Percentiles rank a stretch among this genome's conserved stretches.
These are phyloP conservation scores for Drosophila aff. DNA, from an alignment of 1,140 invertebrate genomes.

Conservation along the genomic window DNA sequence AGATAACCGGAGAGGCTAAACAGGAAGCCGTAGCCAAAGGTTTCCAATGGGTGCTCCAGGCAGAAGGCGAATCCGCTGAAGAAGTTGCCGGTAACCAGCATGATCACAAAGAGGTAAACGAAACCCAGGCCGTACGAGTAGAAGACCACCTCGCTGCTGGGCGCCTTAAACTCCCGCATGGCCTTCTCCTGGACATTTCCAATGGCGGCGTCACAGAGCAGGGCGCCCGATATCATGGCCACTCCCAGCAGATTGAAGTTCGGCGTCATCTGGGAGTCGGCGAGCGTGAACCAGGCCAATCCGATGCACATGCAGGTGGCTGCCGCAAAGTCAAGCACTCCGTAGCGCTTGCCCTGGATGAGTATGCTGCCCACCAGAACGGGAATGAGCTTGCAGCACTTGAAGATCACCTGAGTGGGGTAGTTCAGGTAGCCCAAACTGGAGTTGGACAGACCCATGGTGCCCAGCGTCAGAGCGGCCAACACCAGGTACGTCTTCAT, in stretches of 20 bases:
- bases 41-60: slow-evolving; percentile 89
- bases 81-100: slow-evolving; percentile 91
- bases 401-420: slow-evolving; percentile 97
- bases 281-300: slow-evolving; percentile 95
- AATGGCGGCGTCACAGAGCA: slow-evolving; percentile 96
- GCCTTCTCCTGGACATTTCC: slow-evolving; percentile 98
- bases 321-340: slow-evolving; percentile 92
- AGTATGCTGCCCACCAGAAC: slow-evolving; percentile 96
- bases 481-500: slow-evolving; percentile 92
- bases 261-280: slow-evolving; percentile 95
- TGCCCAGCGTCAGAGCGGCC: slow-evolving; percentile 95
- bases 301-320: slow-evolving; percentile 96
- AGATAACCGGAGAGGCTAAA: slow-evolving; percentile 96
- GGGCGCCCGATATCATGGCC: slow-evolving; percentile 93
- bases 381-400: slow-evolving; percentile 98
- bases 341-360: slow-evolving; percentile 96
- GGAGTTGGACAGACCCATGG: slow-evolving; percentile 98
- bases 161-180: slow-evolving; percentile 93
- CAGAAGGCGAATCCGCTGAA: slow-evolving; percentile 92
- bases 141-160: slow-evolving; percentile 96
- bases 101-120: slow-evolving; percentile 92
- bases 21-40: slow-evolving; percentile 94
- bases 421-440: slow-evolving; percentile 98
- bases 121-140: slow-evolving; percentile 97
- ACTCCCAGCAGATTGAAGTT: slow-evolving; percentile 94